Evolutionary conservation across 1,140 invertebrate genomes (phyloP), one percentile per base, ranked within the genome.

Genomic region (Ganaspis sp.): DNA sequence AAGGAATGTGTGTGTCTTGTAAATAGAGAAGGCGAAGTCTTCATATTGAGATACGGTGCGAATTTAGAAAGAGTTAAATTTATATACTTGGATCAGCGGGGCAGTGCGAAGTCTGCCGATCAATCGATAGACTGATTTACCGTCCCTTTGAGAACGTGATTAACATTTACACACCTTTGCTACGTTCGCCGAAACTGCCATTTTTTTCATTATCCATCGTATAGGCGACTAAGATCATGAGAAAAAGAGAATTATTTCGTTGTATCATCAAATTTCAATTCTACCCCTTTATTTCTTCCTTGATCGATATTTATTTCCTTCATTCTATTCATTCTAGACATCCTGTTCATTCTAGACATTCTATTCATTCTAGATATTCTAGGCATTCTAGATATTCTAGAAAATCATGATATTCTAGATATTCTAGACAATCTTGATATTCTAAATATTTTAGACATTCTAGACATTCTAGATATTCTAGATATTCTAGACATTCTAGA

Each of bases 71-170:
- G 23, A 64, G 23, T 4, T 17, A 8, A 49, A 64, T 4, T 29
- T 26, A 9, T 64, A 34, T 29, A 64, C 54, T 64, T 23, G 54
- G 54, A 64, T 64, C 58, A 64, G 58, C 58, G 26, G 26, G 73
- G 54, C 70, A 77, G 54, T 77, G 76, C 53, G 40, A 78, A 26
- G 76, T 79, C 74, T 75, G 82, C 82, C 83, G 70, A 82, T 85
- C 58, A 64, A 83, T 76, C 73, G 74, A 85, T 79, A 85, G 84
- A 86, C 83, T 84, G 85, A 86, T 72, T 75, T 81, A 83, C 75
- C 79, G 79, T 84, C 81, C 79, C 26, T n/a, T n/a, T 29, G 17
- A 21, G 19, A 26, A 58, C 19, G 53, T 17, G 53, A 58, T 58
- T 58, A 11, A 54, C 21, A 58, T 58, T 58, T 23, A 58, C 8